Evolutionary conservation across 1,140 invertebrate genomes (phyloP).

Genomic region (Dendroctonus valens): DNA sequence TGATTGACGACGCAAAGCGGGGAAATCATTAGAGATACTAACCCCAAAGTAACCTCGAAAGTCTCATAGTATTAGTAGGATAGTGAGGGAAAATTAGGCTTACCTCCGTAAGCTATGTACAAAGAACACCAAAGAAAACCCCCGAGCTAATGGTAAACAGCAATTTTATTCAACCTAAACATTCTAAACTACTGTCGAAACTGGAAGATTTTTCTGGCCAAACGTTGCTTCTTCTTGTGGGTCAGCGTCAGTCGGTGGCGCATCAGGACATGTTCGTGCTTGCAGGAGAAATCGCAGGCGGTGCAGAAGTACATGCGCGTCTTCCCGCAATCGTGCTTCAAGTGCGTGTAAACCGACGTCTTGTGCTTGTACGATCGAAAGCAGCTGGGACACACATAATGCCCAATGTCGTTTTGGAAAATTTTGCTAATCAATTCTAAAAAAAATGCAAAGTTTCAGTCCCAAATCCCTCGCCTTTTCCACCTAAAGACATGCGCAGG

Average conservation of each 20-base stretch:
- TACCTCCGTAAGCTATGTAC: not conserved
- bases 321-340: slow-evolving; percentile 59
- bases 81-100: not conserved
- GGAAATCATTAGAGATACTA: too few relatives aligned
- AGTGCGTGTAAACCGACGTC: slow-evolving; percentile 51
- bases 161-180: not conserved
- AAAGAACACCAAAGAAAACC: not conserved
- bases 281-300: slow-evolving; percentile 56
- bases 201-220: not conserved
- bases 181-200: not conserved
- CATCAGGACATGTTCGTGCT: slow-evolving; percentile 58
- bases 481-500: too few relatives aligned
- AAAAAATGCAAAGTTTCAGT: not conserved
- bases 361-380: slow-evolving; percentile 58
- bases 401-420: not conserved
- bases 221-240: not conserved
- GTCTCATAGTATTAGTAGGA: too few relatives aligned
- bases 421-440: slow-evolving; percentile 4
- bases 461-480: too few relatives aligned
- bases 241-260: slow-evolving; percentile 45
- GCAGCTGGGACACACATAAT: slow-evolving; percentile 49
- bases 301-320: slow-evolving; percentile 50
- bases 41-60: too few relatives aligned
- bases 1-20: too few relatives aligned
- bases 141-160: too few relatives aligned